Conservation (phyloP, 2,113 vertebrate genomes). For the Drymodes brunneopygia region DNA sequence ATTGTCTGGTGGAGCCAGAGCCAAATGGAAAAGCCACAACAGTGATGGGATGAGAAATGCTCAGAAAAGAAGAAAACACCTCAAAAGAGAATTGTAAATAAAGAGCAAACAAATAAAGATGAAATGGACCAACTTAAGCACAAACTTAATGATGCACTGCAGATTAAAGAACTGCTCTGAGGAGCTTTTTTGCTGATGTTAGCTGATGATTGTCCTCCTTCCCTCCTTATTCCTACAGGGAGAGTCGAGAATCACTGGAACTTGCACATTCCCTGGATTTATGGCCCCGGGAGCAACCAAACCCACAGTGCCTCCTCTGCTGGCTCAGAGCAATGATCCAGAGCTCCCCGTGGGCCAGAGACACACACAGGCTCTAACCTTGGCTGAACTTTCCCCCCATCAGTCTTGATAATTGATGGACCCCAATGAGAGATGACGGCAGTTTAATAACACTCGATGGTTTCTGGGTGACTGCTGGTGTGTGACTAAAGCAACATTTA, state of each 20-base stretch:
- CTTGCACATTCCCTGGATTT: not conserved
- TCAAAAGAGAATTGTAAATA: not conserved
- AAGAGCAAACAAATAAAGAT: not conserved
- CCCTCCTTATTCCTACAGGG: not conserved
- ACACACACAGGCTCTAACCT: conserved; percentile 31
- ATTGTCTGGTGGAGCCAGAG: not conserved
- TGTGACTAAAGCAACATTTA: conserved; percentile 64
- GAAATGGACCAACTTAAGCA: not conserved
- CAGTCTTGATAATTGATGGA: conserved; percentile 43
- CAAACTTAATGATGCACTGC: not conserved
- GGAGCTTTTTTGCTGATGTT: not conserved
- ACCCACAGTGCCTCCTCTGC: not conserved
- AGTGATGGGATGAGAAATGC: not conserved
- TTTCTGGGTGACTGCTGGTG: conserved; percentile 59
- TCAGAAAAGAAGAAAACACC: not conserved
- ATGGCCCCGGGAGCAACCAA: not conserved
- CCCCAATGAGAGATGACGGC: conserved; percentile 40
- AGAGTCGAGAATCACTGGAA: not conserved
- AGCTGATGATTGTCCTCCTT: not conserved
- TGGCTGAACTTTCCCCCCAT: conserved; percentile 60
- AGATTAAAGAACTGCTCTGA: not conserved
- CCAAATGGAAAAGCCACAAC: not conserved
- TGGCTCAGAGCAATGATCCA: conserved; percentile 30
- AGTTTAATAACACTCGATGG: conserved; percentile 54
- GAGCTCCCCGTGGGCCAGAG: conserved; percentile 22